A percentile compares a stretch with the other conserved stretches of the same genome.
Evolutionary conservation across 2,888 invertebrate genomes (phyloP).

Genomic region (Apamea epomidion): DNA sequence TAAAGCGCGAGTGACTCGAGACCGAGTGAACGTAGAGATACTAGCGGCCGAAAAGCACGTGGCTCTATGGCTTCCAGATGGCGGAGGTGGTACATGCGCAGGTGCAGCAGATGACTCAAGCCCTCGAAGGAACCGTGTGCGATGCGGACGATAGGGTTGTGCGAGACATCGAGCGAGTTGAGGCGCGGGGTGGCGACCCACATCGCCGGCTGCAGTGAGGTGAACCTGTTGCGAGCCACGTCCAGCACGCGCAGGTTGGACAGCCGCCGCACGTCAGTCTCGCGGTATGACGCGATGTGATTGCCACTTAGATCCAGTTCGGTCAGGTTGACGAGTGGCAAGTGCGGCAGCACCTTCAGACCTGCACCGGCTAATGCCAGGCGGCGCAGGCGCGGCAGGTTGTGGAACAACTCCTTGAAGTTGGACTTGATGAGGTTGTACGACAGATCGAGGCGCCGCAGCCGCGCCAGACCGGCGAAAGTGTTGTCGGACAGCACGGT

Average conservation of each 20-base stretch:
- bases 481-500: conserved; percentile 95
- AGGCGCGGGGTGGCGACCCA: conserved; percentile 92
- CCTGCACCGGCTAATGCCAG: conserved; percentile 93
- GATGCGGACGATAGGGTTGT: conserved; percentile 94
- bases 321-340: conserved; percentile 92
- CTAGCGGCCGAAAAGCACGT: conserved; percentile 92
- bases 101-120: conserved; percentile 92
- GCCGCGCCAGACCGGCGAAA: conserved; percentile 93
- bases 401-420: conserved; percentile 95
- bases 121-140: conserved; percentile 92
- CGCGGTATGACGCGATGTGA: conserved; percentile 91
- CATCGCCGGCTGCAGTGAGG: conserved; percentile 92
- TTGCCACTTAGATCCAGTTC: conserved; percentile 94
- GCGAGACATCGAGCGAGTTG: conserved; percentile 93
- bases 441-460: conserved; percentile 93
- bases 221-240: conserved; percentile 93
- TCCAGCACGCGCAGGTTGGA: conserved; percentile 92
- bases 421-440: conserved; percentile 94
- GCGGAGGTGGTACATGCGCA: conserved; percentile 92
- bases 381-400: conserved; percentile 93
- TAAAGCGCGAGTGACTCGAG: conserved; percentile 91
- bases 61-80: conserved; percentile 93
- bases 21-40: conserved; percentile 91
- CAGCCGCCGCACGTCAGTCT: conserved; percentile 92
- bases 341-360: conserved; percentile 92